These are phyloP conservation scores for Chrosomus eos DNA, from an alignment of 2,797 vertebrate species.

Conservation along the genomic window DNA sequence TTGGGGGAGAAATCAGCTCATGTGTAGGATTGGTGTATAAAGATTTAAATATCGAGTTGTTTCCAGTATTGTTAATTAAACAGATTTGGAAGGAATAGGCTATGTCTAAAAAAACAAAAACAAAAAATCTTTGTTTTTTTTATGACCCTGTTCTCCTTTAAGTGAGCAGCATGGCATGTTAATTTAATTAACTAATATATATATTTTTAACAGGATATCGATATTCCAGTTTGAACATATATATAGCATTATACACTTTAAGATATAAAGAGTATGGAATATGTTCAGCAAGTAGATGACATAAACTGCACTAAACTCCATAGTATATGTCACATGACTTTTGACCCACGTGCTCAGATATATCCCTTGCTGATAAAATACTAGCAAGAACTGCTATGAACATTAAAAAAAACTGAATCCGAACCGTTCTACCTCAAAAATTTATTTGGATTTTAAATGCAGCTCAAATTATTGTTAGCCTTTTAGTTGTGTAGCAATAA, in stretches of 20 bases:
- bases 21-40: neutral
- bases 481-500: neutral
- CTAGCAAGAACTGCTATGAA: neutral
- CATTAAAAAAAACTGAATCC: no score
- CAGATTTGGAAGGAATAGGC: neutral
- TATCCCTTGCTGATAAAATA: constrained; percentile 15
- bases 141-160: neutral
- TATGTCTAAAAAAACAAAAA: neutral
- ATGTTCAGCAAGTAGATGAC: constrained; percentile 12
- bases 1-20: neutral
- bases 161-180: neutral
- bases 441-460: neutral
- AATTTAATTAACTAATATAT: neutral
- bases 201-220: no score
- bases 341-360: constrained; percentile 28
- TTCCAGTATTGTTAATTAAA: neutral
- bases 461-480: neutral
- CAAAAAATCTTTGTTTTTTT: no score
- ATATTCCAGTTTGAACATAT: no score
- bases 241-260: neutral
- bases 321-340: constrained; percentile 44
- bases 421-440: neutral
- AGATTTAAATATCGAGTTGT: neutral
- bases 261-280: no score
- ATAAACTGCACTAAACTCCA: constrained; percentile 27